Conservation (phyloP, 2,888 invertebrate species). For the Gordius sp. region DNA sequence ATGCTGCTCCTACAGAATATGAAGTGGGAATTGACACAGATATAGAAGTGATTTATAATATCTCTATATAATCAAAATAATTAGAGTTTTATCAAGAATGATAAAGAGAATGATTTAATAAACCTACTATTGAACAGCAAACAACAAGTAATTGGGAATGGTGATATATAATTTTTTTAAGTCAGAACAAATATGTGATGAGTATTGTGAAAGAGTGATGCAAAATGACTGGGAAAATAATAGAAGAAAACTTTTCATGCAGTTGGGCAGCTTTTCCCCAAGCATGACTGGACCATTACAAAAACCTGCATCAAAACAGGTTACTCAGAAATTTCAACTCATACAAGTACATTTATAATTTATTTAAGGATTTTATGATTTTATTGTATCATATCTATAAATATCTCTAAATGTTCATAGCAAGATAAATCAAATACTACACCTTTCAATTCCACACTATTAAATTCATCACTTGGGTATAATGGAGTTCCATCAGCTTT, state of each 20-base stretch:
- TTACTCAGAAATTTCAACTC: background rate
- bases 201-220: conserved; percentile 3
- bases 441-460: background rate
- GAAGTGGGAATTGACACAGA: background rate
- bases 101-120: background rate
- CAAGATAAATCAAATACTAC: background rate
- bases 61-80: background rate
- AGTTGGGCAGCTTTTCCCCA: background rate
- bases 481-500: background rate
- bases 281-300: conserved; percentile 7
- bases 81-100: background rate
- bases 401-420: background rate
- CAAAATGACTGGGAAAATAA: background rate
- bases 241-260: background rate
- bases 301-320: background rate
- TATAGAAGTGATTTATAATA: conserved; percentile 7
- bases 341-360: background rate
- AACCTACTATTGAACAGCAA: background rate
- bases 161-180: background rate
- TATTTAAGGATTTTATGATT: background rate
- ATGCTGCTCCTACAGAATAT: background rate
- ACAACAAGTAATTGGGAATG: background rate
- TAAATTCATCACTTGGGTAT: too few species aligned
- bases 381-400: background rate
- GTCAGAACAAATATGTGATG: background rate